These are phyloP conservation scores for Eledone cirrhosa DNA, from an alignment of 2,888 invertebrate genomes.

Conservation along the genomic window DNA sequence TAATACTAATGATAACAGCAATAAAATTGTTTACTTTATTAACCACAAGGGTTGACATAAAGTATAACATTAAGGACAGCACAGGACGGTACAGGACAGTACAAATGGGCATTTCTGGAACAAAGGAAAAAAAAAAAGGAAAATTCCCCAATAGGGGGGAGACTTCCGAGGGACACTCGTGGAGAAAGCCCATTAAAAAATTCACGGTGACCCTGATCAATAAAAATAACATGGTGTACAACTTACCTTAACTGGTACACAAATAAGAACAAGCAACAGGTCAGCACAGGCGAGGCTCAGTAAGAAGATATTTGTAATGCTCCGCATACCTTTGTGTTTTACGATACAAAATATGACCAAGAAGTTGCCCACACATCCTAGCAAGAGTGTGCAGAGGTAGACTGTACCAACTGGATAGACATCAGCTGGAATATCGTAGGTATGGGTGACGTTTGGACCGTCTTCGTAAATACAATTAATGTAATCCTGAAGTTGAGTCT, in stretches of 20 bases:
- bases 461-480: slow-evolving; percentile 11
- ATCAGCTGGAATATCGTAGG: slow-evolving; percentile 70
- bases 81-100: too few relatives aligned
- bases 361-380: slow-evolving; percentile 73
- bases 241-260: slow-evolving; percentile 77
- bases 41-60: too few relatives aligned
- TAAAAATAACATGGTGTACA: too few relatives aligned
- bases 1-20: too few relatives aligned
- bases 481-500: neutral
- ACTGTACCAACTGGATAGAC: slow-evolving; percentile 72
- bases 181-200: too few relatives aligned
- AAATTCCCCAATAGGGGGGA: too few relatives aligned
- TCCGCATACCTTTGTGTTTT: slow-evolving; percentile 71
- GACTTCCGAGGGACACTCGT: too few relatives aligned
- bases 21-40: too few relatives aligned
- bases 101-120: too few relatives aligned
- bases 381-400: slow-evolving; percentile 73
- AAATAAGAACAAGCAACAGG: slow-evolving; percentile 75
- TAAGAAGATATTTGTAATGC: slow-evolving; percentile 76
- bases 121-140: too few relatives aligned
- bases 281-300: slow-evolving; percentile 77
- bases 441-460: slow-evolving; percentile 58
- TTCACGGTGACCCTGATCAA: too few relatives aligned
- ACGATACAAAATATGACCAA: slow-evolving; percentile 73
- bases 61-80: too few relatives aligned